These are phyloP conservation scores for Criorhina ranunculi DNA, from an alignment of 2,888 invertebrate species.

Conservation along the genomic window DNA sequence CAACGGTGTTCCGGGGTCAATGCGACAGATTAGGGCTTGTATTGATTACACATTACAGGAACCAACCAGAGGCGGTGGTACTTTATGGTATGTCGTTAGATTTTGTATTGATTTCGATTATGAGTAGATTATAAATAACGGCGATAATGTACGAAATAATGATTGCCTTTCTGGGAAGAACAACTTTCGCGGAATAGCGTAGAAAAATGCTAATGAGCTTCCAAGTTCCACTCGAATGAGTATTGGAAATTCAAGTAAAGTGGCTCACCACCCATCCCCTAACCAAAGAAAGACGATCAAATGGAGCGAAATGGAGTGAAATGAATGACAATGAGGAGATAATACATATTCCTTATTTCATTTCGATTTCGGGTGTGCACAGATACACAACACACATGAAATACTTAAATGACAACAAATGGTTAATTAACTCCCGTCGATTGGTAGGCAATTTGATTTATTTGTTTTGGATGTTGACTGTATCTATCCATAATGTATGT, in stretches of 20 bases:
- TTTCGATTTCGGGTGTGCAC: background rate
- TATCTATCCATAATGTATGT: background rate
- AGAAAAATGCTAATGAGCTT: slow-evolving; percentile 36
- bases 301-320: slow-evolving; percentile 14
- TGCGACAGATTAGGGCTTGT: background rate
- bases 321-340: slow-evolving; percentile 39
- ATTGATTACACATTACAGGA: slow-evolving; percentile 52
- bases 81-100: slow-evolving; percentile 5
- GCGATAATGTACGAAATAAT: slow-evolving; percentile 27
- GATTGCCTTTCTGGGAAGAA: background rate
- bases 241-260: slow-evolving; percentile 13
- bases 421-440: slow-evolving; percentile 53
- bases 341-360: background rate
- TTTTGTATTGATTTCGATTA: slow-evolving; percentile 28
- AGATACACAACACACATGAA: background rate
- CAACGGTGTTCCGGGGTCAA: slow-evolving; percentile 1
- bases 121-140: slow-evolving; percentile 12
- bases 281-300: background rate
- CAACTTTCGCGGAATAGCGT: background rate
- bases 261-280: background rate
- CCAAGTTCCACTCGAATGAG: slow-evolving; percentile 17
- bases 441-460: slow-evolving; percentile 52
- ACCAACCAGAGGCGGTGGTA: background rate
- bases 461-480: slow-evolving; percentile 11
- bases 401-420: slow-evolving; percentile 35